phyloP scores from a whole-genome alignment of 2,797 vertebrate species.

The Eutrigla gurnardus region DNA sequence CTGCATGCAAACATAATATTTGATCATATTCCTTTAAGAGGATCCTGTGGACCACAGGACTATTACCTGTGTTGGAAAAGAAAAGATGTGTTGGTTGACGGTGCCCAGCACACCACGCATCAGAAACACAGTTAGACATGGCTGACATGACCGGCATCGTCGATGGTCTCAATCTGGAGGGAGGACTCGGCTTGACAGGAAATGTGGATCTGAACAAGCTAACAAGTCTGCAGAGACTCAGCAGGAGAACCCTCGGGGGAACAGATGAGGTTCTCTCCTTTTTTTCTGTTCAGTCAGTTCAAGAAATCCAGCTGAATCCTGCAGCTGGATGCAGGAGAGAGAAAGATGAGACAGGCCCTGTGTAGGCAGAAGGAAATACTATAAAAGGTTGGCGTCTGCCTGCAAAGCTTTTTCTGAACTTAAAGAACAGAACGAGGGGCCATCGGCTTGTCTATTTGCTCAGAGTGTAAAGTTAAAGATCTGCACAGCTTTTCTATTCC shows the following conservation, averaged over 20 bases:
- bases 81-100: constrained; percentile 21
- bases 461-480: not conserved
- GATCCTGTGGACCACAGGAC: not conserved
- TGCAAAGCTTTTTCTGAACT: not conserved
- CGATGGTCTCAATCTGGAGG: constrained; percentile 43
- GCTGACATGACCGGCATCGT: constrained; percentile 20
- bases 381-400: not conserved
- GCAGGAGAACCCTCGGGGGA: constrained; percentile 35
- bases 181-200: constrained; percentile 48
- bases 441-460: not conserved
- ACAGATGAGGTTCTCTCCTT: constrained; percentile 11
- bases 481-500: not conserved
- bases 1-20: not conserved
- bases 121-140: constrained; percentile 45
- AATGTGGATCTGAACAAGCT: constrained; percentile 45
- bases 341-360: not conserved
- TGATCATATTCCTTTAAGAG: not conserved
- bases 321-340: constrained; percentile 15
- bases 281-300: constrained; percentile 27
- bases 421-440: not conserved
- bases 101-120: constrained; percentile 5
- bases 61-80: not conserved
- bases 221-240: constrained; percentile 58
- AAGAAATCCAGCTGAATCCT: constrained; percentile 31
- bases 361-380: constrained; percentile 4